Base-by-base conservation (phyloP, 2,797 vertebrate species). In the Streptopelia turtur region DNA sequence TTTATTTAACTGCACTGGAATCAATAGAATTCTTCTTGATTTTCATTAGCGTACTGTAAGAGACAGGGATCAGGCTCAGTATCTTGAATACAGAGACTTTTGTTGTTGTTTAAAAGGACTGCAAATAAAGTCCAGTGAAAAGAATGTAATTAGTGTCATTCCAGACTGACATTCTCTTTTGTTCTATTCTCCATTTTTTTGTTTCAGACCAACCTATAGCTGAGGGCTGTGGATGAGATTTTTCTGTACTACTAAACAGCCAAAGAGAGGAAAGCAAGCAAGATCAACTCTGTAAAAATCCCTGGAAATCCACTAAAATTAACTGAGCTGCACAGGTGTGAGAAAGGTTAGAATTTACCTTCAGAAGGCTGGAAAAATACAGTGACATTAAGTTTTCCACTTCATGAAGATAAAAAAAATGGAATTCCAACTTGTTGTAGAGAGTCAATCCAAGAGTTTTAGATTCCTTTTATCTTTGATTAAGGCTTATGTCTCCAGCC, bases 141-240 rank as follows among this genome's bases (percentile, higher is more conserved):
- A 86, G 89, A 96, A 93, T 52, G 43, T 18, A 91, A 96, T 93
- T 94, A 96, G 55, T 75, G 92, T 76, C 74, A 86, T 69, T 86
- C 72, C 55, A 87, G 33, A 13, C n/a, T 81, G 87, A 87, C 94
- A 91, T 69, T 71, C 45, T 31, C 21, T 92, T 90, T 93, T 90
- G 28, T 76, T 84, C 63, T 68, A 12, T 53, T 83, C 75, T 92
- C 37, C 9, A 4, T 23, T 52, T 69, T 69, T 88, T 87, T 89
- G 37, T 85, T 92, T 90, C 71, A 88, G 31, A 68, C 8, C 25
- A 74, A 52, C 17, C 70, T 77, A 41, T 41, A 87, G 53, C 64
- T 74, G 39, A 66, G 15, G 35, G 28, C 63, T 87, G 33, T 35
- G 11, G 49, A 66, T 79, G 25, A 80, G 18, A 53, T 33, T 72